Conservation (phyloP, 2,888 invertebrate genomes). For the Cabera pusaria region DNA sequence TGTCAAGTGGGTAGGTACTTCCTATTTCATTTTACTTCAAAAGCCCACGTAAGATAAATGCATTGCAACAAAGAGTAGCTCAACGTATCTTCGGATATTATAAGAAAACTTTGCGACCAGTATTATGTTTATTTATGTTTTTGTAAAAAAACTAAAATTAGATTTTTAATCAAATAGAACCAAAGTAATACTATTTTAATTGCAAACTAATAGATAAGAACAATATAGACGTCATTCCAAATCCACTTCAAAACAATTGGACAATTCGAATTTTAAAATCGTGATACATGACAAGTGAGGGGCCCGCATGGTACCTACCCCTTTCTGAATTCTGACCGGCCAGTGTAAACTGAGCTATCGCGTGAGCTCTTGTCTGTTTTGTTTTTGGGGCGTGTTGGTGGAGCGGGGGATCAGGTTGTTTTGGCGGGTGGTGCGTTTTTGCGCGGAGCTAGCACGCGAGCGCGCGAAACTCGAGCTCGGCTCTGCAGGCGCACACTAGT, state of each 20-base stretch:
- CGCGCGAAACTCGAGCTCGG: conserved; percentile 47
- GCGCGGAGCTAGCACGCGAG: conserved; percentile 75
- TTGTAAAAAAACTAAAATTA: no score
- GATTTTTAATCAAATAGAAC: no score
- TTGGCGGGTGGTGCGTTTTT: conserved; percentile 76
- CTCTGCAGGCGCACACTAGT: conserved; percentile 54
- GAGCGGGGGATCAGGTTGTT: conserved; percentile 52
- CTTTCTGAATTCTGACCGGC: conserved; percentile 46
- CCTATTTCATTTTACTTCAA: no score
- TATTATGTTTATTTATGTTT: no score
- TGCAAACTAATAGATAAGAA: conserved; percentile 3
- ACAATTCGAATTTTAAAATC: conserved; percentile 48
- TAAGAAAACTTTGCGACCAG: no score
- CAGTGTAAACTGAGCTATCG: conserved; percentile 58
- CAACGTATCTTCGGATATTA: no score
- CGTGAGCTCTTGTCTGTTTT: conserved; percentile 45
- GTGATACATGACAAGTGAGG: conserved; percentile 68
- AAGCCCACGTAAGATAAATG: no score
- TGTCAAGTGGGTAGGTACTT: no score
- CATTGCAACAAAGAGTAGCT: no score
- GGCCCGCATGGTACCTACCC: conserved; percentile 66
- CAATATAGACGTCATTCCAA: conserved; percentile 32
- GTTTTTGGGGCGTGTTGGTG: conserved; percentile 48
- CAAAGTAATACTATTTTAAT: no score
- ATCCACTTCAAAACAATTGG: conserved; percentile 37